Percentiles rank a stretch among this genome's conserved stretches.
These are phyloP conservation scores for Periophthalmus magnuspinnatus DNA, from an alignment of 2,797 vertebrate species.

Conservation along the genomic window DNA sequence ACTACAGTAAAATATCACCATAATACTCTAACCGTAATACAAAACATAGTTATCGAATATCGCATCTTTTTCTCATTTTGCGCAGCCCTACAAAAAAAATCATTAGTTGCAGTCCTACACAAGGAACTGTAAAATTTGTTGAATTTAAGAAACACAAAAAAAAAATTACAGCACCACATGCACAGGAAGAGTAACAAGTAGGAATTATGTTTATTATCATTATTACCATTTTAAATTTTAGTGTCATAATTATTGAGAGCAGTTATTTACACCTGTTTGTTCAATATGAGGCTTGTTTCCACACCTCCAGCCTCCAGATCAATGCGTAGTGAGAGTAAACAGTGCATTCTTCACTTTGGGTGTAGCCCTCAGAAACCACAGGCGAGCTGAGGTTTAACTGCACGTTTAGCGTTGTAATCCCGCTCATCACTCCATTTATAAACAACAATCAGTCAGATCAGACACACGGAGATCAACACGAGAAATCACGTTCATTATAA, in stretches of 20 bases:
- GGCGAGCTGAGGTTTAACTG: neutral
- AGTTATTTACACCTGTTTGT: neutral
- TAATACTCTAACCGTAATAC: too few species aligned
- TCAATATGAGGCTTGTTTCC: neutral
- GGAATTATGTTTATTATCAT: neutral
- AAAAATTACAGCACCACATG: too few species aligned
- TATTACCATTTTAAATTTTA: neutral
- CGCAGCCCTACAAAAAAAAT: too few species aligned
- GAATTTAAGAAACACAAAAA: too few species aligned
- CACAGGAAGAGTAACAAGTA: neutral
- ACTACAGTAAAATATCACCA: too few species aligned
- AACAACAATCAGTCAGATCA: neutral
- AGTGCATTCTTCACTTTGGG: conserved; percentile 5
- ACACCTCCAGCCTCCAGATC: neutral
- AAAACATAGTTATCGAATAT: too few species aligned
- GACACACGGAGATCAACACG: neutral
- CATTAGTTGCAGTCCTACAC: too few species aligned
- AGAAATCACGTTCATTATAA: neutral
- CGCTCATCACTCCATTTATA: neutral
- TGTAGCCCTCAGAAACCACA: neutral
- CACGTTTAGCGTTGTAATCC: neutral
- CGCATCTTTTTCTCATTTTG: too few species aligned
- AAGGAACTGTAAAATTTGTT: too few species aligned
- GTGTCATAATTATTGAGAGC: neutral
- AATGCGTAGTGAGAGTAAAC: conserved; percentile 1